These are phyloP conservation scores for Gambusia holbrooki DNA, from an alignment of 2,113 vertebrate species.

Conservation along the genomic window DNA sequence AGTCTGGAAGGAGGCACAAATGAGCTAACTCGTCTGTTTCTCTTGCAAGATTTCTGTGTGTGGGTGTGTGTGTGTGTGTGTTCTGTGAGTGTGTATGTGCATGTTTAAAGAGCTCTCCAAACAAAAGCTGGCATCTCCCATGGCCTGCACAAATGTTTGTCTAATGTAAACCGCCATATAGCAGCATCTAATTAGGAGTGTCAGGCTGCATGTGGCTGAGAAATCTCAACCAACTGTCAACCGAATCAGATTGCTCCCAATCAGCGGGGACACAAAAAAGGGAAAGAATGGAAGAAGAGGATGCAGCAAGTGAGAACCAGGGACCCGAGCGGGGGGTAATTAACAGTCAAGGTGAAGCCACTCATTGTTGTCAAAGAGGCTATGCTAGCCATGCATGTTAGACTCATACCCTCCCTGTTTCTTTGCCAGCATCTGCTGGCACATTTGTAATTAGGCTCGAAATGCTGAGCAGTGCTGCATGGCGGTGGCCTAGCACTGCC, in stretches of 20 bases:
- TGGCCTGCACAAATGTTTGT: constrained; percentile 80
- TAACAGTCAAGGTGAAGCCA: constrained; percentile 77
- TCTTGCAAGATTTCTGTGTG: constrained; percentile 43
- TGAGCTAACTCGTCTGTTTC: constrained; percentile 69
- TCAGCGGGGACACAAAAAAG: constrained; percentile 61
- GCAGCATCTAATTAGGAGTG: constrained; percentile 80
- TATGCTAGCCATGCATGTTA: constrained; percentile 70
- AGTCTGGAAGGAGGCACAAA: constrained; percentile 74
- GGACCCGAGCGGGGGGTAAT: constrained; percentile 70
- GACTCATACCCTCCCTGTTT: constrained; percentile 58
- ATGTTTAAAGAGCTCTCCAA: constrained; percentile 62
- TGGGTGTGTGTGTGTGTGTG: constrained; percentile 35
- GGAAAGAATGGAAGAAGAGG: constrained; percentile 52
- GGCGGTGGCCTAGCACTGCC: constrained; percentile 41
- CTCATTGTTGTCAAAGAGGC: constrained; percentile 69
- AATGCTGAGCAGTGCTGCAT: constrained; percentile 56
- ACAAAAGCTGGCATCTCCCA: constrained; percentile 80
- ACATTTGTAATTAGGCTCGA: constrained; percentile 72
- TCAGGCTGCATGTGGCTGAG: constrained; percentile 75
- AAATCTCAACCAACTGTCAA: constrained; percentile 82
- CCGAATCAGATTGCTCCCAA: constrained; percentile 70
- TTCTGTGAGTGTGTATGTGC: neutral
- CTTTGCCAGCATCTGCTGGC: constrained; percentile 64
- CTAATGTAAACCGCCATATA: constrained; percentile 78
- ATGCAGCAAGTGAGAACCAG: constrained; percentile 60